Base-by-base conservation (phyloP, 1,140 invertebrate genomes). In the Cryptotermes secundus region DNA sequence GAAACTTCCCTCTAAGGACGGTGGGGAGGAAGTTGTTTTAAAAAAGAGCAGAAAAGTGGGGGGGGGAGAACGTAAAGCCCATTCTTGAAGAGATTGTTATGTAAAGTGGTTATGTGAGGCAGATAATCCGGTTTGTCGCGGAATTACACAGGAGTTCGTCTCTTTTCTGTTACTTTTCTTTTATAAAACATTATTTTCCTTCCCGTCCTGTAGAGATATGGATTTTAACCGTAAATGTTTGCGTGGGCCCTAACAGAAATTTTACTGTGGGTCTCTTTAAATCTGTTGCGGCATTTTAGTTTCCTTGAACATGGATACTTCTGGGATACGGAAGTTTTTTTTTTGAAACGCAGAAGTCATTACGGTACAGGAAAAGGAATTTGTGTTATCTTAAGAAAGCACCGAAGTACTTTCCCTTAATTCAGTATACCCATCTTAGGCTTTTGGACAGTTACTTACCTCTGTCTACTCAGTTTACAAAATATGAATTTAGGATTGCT, bases 71-170 rank as follows among this genome's bases (percentile, higher is more conserved):
- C n/a, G 53, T 22, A 59, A 72, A 72, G 26, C 59, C 26, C 59
- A 31, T 72, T 72, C 59, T 72, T 72, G 59, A 72, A 72, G 59
- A 72, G 59, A 72, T 72, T 72, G 59, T 72, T 31, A 72, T 31
- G 59, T 72, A 72, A 72, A 72, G 59, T n/a, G 59, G 59, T 72
- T 72, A 72, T 72, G 59, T 72, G 59, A 72, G n/a, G n/a, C 26
- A 31, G 59, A 2, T 31, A 72, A 72, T 72, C 59, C 26, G 59
- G 59, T 31, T 72, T 72, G 59, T 72, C 59, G 26, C 19, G 59
- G 59, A 72, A 72, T 72, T 72, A 72, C 59, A 1, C 59, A 10
- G 59, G 59, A 72, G 59, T 72, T 72, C 7, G 59, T 72, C 59
- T n/a, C 59, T 72, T 72, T 72, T 6, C 26, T 72, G 59, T 10